A percentile compares a stretch with the other conserved stretches of the same genome.
phyloP scores from a whole-genome alignment of 1,140 invertebrate genomes.

The Planococcus citri region DNA sequence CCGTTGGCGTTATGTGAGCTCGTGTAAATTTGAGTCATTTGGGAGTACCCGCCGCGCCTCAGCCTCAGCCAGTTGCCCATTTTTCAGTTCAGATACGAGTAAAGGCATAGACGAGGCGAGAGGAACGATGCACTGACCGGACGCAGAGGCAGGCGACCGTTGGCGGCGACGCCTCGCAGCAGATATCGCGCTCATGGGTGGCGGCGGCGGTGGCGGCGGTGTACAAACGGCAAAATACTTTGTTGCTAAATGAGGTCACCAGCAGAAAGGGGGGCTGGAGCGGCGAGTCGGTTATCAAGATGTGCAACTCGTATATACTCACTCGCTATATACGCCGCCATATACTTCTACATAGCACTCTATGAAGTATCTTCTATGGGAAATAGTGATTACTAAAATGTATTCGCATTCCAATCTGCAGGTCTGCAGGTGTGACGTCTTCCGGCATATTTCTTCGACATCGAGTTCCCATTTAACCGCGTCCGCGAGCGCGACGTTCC shows the following conservation, averaged over 20 bases:
- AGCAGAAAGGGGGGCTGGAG: neutral
- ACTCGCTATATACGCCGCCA: neutral
- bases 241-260: neutral
- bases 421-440: neutral
- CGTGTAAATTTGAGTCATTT: too few relatives aligned
- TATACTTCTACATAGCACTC: neutral
- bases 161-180: neutral
- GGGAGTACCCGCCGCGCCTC: too few relatives aligned
- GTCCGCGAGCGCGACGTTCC: too few relatives aligned
- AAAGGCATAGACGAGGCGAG: neutral
- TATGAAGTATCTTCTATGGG: neutral
- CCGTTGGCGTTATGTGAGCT: too few relatives aligned
- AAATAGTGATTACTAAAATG: neutral
- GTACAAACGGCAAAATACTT: neutral
- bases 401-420: neutral
- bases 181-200: neutral
- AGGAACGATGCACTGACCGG: too few relatives aligned
- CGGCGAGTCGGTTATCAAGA: slow-evolving; percentile 1
- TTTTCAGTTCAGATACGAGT: too few relatives aligned
- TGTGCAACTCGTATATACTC: too few relatives aligned
- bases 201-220: too few relatives aligned
- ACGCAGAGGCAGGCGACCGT: neutral
- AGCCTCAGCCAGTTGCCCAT: too few relatives aligned
- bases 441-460: neutral
- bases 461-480: too few relatives aligned